Conservation (phyloP, 2,797 vertebrate genomes). For the Cyclura pinguis region DNA sequence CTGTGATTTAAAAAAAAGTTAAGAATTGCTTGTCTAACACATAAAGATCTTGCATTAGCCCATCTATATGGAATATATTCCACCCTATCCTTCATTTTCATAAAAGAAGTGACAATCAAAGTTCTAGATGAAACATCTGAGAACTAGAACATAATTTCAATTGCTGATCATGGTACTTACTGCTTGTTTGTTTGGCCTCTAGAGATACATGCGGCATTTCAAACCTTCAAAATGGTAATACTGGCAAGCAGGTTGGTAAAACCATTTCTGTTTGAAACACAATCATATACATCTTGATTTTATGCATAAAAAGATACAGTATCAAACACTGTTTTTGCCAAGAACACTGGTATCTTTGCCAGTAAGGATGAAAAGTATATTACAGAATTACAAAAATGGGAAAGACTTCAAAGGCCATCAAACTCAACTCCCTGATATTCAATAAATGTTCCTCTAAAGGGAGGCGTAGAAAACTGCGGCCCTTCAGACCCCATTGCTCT, state of each 20-base stretch:
- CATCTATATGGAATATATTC: neutral
- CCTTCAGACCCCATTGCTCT: too few relatives aligned
- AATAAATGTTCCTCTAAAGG: neutral
- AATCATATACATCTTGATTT: neutral
- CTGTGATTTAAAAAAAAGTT: too few relatives aligned
- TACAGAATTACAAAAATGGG: neutral
- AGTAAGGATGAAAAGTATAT: neutral
- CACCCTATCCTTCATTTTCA: neutral
- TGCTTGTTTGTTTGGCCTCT: neutral
- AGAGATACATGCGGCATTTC: neutral
- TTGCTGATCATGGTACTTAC: neutral
- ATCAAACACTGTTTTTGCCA: neutral
- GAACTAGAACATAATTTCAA: neutral
- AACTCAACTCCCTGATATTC: neutral
- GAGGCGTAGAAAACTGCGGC: neutral
- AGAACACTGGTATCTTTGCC: neutral
- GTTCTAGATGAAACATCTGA: neutral
- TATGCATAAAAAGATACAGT: neutral
- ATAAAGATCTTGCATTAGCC: neutral
- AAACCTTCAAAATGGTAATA: neutral
- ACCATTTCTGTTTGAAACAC: neutral
- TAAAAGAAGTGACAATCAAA: neutral
- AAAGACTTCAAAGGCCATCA: neutral
- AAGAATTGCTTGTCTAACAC: neutral
- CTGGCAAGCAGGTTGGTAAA: neutral